A percentile compares a stretch with the other conserved stretches of the same genome.
phyloP scores from a whole-genome alignment of 2,113 vertebrate species.

The Gavialis gangeticus region DNA sequence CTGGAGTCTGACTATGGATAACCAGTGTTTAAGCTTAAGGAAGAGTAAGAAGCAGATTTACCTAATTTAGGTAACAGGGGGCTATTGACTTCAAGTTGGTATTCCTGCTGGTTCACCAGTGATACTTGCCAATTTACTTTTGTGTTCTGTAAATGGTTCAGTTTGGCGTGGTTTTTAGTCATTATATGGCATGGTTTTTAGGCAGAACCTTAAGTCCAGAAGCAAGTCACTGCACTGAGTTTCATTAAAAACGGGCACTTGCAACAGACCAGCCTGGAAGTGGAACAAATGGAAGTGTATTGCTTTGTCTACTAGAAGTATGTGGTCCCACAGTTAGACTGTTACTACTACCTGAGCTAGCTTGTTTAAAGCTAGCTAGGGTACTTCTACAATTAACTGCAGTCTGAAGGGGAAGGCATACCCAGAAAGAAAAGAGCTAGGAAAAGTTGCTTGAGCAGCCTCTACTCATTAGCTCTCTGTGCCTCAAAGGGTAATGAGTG shows the following conservation, averaged over 20 bases:
- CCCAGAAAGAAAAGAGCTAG: no score
- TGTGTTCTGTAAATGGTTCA: neutral
- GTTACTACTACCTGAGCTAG: no score
- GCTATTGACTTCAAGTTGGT: neutral
- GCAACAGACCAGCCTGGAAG: neutral
- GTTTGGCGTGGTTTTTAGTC: neutral
- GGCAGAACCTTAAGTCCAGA: neutral
- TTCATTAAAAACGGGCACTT: neutral
- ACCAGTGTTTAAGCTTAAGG: no score
- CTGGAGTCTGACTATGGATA: neutral
- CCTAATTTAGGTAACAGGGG: neutral
- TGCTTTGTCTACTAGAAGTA: neutral
- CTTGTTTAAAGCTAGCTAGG: no score
- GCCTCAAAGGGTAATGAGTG: no score
- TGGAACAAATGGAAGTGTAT: neutral
- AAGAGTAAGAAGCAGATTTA: no score
- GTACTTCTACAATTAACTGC: no score
- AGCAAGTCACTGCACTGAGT: neutral
- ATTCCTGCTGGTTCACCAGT: neutral
- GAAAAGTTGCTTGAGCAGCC: no score
- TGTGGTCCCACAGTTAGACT: neutral
- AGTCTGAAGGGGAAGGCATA: no score
- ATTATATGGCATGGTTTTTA: no score
- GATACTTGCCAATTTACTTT: neutral
- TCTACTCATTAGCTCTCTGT: no score